Conservation (phyloP, 2,113 vertebrate genomes). For the Lagopus leucura region DNA sequence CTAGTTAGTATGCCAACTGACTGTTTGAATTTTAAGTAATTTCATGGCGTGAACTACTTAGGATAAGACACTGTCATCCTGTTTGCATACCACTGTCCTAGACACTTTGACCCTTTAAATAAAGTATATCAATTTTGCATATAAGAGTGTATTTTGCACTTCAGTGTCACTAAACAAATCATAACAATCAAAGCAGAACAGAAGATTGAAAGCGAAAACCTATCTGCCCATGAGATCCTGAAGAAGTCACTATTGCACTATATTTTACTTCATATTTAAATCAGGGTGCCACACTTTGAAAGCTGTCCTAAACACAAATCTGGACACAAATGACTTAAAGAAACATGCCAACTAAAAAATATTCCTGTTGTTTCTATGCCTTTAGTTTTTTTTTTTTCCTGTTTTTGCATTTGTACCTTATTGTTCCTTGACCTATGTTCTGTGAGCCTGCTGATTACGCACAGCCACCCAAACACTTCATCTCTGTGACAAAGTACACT, state of each 20-base stretch:
- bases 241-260: not conserved
- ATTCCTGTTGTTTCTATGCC: accelerated
- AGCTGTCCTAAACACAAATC: not conserved
- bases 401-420: not conserved
- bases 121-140: not conserved
- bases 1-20: not conserved
- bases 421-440: not conserved
- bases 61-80: not conserved
- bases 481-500: not conserved
- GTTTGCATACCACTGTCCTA: not conserved
- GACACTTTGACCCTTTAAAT: not conserved
- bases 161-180: not conserved
- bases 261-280: not conserved
- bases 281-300: not conserved
- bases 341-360: not conserved
- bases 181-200: not conserved
- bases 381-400: not conserved
- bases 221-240: not conserved
- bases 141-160: not conserved
- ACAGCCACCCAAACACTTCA: not conserved
- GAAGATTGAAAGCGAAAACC: not conserved
- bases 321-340: not conserved
- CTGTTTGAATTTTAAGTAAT: not conserved
- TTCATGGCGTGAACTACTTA: not conserved
- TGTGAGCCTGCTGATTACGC: not conserved